Evolutionary conservation across 2,888 invertebrate genomes (phyloP), one percentile per base, ranked within the genome.

Genomic region (Rosalia funebris): DNA sequence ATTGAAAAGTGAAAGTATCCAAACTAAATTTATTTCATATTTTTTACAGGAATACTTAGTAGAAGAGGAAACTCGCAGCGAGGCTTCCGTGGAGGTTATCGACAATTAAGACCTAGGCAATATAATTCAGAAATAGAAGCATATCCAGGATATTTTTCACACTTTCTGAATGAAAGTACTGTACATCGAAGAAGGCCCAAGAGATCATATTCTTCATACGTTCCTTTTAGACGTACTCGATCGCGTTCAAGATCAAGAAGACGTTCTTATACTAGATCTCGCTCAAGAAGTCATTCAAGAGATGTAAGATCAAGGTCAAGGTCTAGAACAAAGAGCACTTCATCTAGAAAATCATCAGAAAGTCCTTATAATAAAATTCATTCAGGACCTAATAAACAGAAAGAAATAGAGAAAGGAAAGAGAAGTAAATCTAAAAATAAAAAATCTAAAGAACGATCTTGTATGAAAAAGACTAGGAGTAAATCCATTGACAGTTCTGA

Each of bases 71-170:
- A 60, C 19, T 54, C 42, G 48, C 25, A 72, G 63, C 59, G 76
- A 14, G 63, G 71, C n/a, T 66, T 80, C 66, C 70, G 83, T 12
- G 81, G 81, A 55, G 79, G 71, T 10, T 70, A 71, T 53, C 70
- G 76, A 11, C 66, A 72, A 2, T 66, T 63, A 19, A 69, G 67
- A 42, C 44, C 14, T 16, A 45, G 54, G 17, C 57, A 54, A 4
- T 75, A 76, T 10, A 77, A 78, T 52, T 32, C 76, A 10, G 75
- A 83, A 63, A n/a, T n/a, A n/a, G 82, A 83, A 34, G 82, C 84
- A 65, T 84, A 84, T 69, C 81, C 82, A 65, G 87, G 87, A 69
- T 88, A 89, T 62, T 88, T 66, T 85, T 87, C 47, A 87, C n/a
- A 84, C 70, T 80, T 89, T 31, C 82, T 86, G 0, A 84, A 86